phyloP scores from a whole-genome alignment of 2,113 vertebrate species.

The Platichthys stellatus region DNA sequence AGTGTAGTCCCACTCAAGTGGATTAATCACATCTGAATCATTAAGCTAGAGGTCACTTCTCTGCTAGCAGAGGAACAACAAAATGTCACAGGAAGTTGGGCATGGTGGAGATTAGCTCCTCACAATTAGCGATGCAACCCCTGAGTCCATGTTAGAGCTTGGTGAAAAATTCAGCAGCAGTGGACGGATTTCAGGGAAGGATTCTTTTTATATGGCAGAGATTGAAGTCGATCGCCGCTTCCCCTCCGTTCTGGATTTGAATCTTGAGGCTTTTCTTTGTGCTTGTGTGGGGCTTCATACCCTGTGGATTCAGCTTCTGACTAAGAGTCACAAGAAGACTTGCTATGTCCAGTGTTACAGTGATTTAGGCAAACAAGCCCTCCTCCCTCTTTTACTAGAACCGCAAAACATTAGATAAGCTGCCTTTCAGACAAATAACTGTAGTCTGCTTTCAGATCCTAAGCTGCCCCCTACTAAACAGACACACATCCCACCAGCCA shows the following conservation, averaged over 20 bases:
- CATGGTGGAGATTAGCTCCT: constrained; percentile 59
- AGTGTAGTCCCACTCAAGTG: constrained; percentile 59
- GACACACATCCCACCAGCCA: constrained; percentile 50
- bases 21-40: constrained; percentile 81
- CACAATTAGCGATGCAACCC: constrained; percentile 61
- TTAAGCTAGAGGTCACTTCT: constrained; percentile 77
- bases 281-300: constrained; percentile 30
- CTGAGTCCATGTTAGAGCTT: constrained; percentile 46
- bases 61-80: constrained; percentile 43
- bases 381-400: constrained; percentile 34
- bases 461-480: constrained; percentile 43
- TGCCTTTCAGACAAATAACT: constrained; percentile 78
- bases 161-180: constrained; percentile 14
- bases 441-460: constrained; percentile 70
- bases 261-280: constrained; percentile 42
- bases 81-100: constrained; percentile 43
- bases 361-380: constrained; percentile 61
- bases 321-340: constrained; percentile 67
- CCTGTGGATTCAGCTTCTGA: constrained; percentile 46
- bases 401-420: constrained; percentile 78
- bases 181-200: constrained; percentile 30
- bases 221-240: constrained; percentile 34
- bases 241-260: constrained; percentile 25
- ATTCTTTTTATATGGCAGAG: constrained; percentile 52
- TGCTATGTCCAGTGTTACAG: constrained; percentile 66